Evolutionary conservation across 2,113 vertebrate genomes (phyloP).

Genomic region (Chiloscyllium plagiosum): DNA sequence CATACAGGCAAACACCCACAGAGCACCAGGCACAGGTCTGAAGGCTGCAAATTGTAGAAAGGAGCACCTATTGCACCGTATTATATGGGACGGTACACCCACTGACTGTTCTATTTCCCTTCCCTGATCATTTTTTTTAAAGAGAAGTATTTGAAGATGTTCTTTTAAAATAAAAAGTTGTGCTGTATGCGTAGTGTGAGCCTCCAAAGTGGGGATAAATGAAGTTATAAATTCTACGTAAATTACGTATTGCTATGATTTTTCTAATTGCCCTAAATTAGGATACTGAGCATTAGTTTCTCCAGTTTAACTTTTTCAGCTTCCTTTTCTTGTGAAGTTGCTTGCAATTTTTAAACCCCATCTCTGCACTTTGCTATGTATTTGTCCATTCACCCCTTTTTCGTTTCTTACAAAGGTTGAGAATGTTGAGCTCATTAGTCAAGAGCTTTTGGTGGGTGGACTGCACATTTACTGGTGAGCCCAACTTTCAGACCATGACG

Average conservation of each 20-base stretch:
- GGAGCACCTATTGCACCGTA: neutral
- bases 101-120: neutral
- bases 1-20: neutral
- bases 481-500: conserved; percentile 16
- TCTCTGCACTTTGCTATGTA: neutral
- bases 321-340: conserved; percentile 1
- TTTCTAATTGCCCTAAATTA: conserved; percentile 16
- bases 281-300: neutral
- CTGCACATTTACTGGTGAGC: neutral
- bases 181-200: conserved; percentile 1
- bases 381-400: neutral
- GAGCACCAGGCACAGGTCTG: neutral
- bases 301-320: neutral
- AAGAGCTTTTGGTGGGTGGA: neutral
- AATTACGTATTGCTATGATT: conserved; percentile 27
- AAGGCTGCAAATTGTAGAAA: neutral
- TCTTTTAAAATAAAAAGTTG: conserved; percentile 18
- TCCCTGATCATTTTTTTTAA: neutral
- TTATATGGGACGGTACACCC: neutral
- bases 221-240: conserved; percentile 11
- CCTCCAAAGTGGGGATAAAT: conserved; percentile 24
- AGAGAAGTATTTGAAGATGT: conserved; percentile 26
- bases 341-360: neutral
- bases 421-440: conserved; percentile 10
- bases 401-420: neutral